Base-by-base conservation (phyloP, 92 coral and sea anemone species). In the Bergia sp. region DNA sequence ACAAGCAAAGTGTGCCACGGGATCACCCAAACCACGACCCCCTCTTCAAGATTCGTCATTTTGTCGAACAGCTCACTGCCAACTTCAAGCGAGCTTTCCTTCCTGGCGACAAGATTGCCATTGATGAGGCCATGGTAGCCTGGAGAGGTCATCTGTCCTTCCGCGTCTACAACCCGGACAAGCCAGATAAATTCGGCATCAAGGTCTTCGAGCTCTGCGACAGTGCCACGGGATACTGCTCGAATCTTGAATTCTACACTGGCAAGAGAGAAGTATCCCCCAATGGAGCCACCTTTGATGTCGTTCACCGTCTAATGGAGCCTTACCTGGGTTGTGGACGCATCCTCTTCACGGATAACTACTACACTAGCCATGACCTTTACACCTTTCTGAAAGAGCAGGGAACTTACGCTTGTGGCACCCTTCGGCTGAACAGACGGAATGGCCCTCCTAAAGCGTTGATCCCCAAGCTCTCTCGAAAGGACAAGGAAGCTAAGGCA, bases 101-200 rank as follows among this genome's bases (percentile, higher is more conserved):
- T 23, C 43, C 49, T 18, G 53, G 49, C 18, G 47, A 79, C 16
- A 44, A 79, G 21, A 23, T 79, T 18, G 39, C 82, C 23, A 47
- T 88, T n/a, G 90, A 88, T 8, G 87, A 87, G 72, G 90, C 73
- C 13, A 87, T 87, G 86, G 39, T 78, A n/a, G 66, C 58, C 39
- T 82, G 72, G 37, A 82, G 86, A 64, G 86, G 76, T 6, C 44
- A 29, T 53, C 18, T 82, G 42, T 58, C 72, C 18, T 82, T 82
- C 9, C 39, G 76, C 29, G 83, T 82, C 1, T 82, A 49, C 73
- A 82, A 82, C 42, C 64, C 64, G 29, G 71, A 82, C n/a, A n/a
- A n/a, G n/a, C n/a, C n/a, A n/a, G n/a, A n/a, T n/a, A n/a, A n/a
- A n/a, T n/a, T n/a, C n/a, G 69, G 61, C n/a, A 41, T 82, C 7